phyloP scores from a whole-genome alignment of 1,140 invertebrate genomes.

The Pseudomyrmex concolor region DNA sequence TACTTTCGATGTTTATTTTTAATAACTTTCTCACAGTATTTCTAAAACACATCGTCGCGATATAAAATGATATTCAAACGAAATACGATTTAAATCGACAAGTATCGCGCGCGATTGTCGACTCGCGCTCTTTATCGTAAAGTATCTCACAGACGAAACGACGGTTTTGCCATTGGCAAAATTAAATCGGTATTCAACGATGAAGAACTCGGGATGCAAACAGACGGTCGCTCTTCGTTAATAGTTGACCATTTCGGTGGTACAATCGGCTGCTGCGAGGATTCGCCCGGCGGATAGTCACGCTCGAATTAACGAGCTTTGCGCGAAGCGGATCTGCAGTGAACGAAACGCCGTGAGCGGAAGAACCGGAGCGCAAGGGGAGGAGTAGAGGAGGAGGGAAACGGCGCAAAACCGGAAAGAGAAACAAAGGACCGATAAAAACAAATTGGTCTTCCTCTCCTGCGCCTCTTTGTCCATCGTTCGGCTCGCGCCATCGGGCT shows the following conservation, averaged over 20 bases:
- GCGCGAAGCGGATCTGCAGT: slow-evolving; percentile 51
- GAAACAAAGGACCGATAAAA: slow-evolving; percentile 76
- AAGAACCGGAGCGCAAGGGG: neutral
- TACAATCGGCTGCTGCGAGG: slow-evolving; percentile 56
- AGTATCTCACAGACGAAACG: neutral
- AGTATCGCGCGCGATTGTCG: neutral
- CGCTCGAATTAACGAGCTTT: slow-evolving; percentile 73
- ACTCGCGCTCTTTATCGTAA: neutral
- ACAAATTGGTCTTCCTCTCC: slow-evolving; percentile 72
- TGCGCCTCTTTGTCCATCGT: slow-evolving; percentile 58
- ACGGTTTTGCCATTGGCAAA: neutral
- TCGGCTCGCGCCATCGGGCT: slow-evolving; percentile 49
- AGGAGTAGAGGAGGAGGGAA: neutral
- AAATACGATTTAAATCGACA: neutral
- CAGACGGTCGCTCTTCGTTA: slow-evolving; percentile 39
- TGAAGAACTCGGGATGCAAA: slow-evolving; percentile 38
- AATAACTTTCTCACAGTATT: too few species aligned
- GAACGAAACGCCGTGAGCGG: slow-evolving; percentile 49
- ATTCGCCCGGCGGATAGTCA: slow-evolving; percentile 71
- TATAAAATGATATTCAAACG: neutral
- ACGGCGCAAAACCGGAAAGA: slow-evolving; percentile 64
- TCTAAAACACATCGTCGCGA: too few species aligned
- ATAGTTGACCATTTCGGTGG: slow-evolving; percentile 69
- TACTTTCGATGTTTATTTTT: too few species aligned
- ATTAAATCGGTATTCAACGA: slow-evolving; percentile 45